These are phyloP conservation scores for Sebastes variabilis DNA, from an alignment of 2,797 vertebrate species.

Conservation along the genomic window DNA sequence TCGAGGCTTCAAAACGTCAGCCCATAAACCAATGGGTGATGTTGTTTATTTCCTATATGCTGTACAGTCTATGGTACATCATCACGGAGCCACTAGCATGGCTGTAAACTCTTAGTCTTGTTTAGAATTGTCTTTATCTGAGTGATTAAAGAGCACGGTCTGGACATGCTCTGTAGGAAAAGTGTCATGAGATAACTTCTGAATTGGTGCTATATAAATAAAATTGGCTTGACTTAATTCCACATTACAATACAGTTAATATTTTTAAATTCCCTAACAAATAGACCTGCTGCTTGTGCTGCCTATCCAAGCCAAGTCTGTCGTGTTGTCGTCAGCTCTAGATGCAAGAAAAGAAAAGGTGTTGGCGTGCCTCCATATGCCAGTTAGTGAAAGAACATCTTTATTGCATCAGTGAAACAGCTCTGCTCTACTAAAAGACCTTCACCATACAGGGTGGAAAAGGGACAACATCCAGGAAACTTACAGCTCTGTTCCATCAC, in stretches of 20 bases:
- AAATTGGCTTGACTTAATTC: not conserved
- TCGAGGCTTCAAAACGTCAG: too few species aligned
- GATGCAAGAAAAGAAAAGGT: constrained; percentile 24
- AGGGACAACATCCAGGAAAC: constrained; percentile 33
- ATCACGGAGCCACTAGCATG: not conserved
- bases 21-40: too few species aligned
- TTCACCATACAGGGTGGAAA: constrained; percentile 13
- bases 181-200: too few species aligned
- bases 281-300: not conserved
- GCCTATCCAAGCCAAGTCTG: not conserved
- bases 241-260: not conserved
- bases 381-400: constrained; percentile 43
- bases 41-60: too few species aligned
- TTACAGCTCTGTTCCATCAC: constrained; percentile 25
- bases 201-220: too few species aligned
- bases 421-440: constrained; percentile 27
- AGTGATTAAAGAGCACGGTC: not conserved
- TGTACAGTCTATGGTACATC: not conserved
- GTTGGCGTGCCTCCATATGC: constrained; percentile 23
- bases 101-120: not conserved
- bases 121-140: not conserved
- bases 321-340: not conserved
- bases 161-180: too few species aligned
- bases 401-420: constrained; percentile 44
- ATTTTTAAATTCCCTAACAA: not conserved